Evolutionary conservation across 2,113 vertebrate genomes (phyloP).

Genomic region (Caranx melampygus): DNA sequence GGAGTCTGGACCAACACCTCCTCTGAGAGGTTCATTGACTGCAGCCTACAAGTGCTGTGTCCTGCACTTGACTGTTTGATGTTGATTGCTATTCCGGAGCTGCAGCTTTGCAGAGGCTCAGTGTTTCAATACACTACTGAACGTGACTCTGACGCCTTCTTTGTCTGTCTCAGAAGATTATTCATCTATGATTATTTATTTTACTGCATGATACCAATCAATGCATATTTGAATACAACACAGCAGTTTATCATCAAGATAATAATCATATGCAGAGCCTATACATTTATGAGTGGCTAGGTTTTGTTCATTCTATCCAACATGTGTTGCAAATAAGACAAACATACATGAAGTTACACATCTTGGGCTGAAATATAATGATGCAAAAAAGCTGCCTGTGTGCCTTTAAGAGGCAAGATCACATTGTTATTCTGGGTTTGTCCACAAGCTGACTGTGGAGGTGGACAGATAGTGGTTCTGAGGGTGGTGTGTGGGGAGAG

Average conservation of each 20-base stretch:
- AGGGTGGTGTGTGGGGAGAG: slow-evolving; percentile 68
- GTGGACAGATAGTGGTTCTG: slow-evolving; percentile 80
- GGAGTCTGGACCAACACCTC: slow-evolving; percentile 47
- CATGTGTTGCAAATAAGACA: neutral
- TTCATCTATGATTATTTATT: neutral
- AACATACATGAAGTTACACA: neutral
- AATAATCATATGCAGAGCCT: neutral
- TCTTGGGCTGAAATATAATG: slow-evolving; percentile 32
- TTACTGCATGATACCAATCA: slow-evolving; percentile 1
- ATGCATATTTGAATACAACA: slow-evolving; percentile 15
- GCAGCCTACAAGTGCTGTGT: slow-evolving; percentile 51
- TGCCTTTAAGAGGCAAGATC: slow-evolving; percentile 79
- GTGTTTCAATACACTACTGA: neutral
- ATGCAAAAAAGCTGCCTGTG: slow-evolving; percentile 58
- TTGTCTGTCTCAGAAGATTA: slow-evolving; percentile 26
- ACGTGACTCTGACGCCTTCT: slow-evolving; percentile 14
- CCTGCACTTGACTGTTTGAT: slow-evolving; percentile 68
- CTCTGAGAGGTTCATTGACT: slow-evolving; percentile 69
- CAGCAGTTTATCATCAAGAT: neutral
- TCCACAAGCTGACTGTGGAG: slow-evolving; percentile 82
- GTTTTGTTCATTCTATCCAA: neutral
- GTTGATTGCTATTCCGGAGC: slow-evolving; percentile 64
- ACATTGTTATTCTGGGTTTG: slow-evolving; percentile 84
- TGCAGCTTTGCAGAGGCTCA: slow-evolving; percentile 54
- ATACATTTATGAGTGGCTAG: neutral